Base-by-base conservation (phyloP, 2,797 vertebrate species). In the Cyclura pinguis region DNA sequence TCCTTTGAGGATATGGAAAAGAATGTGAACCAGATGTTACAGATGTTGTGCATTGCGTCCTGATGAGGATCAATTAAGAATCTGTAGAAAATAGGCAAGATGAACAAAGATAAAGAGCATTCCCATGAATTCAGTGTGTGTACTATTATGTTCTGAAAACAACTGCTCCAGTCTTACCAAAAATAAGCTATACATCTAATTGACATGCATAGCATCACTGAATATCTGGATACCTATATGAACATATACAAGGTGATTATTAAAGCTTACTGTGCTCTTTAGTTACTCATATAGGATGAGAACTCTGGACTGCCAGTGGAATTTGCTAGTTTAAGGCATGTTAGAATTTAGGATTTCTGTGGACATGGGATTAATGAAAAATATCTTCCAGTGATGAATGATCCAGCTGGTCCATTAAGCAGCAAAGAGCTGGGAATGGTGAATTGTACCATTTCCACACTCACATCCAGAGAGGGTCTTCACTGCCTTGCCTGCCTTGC, bases 21-120 rank as follows among this genome's bases (percentile, higher is more conserved):
- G 72, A 80, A 91, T 88, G 35, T 13, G 8, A 91, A 84, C 80
- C 86, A 88, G 90, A 91, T 87, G 38, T 89, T 73, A 42, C 78
- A 88, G 87, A 82, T 84, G 83, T 80, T 90, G 83, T 47, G 50
- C 59, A 80, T 69, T 72, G 20, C 50, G n/a, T 59, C 42, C 32
- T 72, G 74, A 85, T 80, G 64, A 80, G 76, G 35, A 22, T 50
- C n/a, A 85, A 80, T 80, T 85, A 55, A 57, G 52, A 80, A 90
- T 78, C 50, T 47, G 74, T 80, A 80, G 59, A 55, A 72, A 89
- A 62, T 6, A 89, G 42, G 24, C 57, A 55, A 67, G 72, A 90
- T 82, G 78, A 83, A 87, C n/a, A 47, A 82, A 85, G 73, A 78
- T n/a, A 64, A 16, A 77, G 57, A 59, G 12, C 72, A 38, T 52